Evolutionary conservation across 2,797 vertebrate genomes (phyloP).

Genomic region (Remorina albescens): DNA sequence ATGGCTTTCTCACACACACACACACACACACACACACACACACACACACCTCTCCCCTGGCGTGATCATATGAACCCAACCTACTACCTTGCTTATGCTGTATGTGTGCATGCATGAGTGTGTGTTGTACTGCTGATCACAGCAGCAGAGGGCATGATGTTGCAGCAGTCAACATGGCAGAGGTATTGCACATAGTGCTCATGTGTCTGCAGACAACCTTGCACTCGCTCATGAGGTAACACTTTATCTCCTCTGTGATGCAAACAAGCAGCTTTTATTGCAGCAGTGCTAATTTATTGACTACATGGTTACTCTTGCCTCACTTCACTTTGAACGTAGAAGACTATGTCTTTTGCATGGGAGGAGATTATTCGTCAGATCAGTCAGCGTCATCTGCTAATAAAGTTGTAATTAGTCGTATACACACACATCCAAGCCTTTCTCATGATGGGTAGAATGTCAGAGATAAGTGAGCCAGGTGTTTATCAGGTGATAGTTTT

Average conservation of each 20-base stretch:
- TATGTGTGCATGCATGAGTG: background rate
- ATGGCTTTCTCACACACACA: conserved; percentile 24
- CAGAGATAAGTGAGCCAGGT: background rate
- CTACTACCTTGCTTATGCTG: conserved; percentile 16
- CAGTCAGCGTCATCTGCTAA: conserved; percentile 13
- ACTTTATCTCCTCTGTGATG: conserved; percentile 21
- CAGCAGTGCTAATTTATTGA: conserved; percentile 34
- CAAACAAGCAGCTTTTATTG: conserved; percentile 41
- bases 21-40: too few species aligned
- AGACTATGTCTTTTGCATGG: conserved; percentile 8
- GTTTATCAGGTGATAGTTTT: background rate
- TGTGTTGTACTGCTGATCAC: background rate
- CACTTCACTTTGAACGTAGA: conserved; percentile 25
- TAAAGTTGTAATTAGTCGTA: conserved; percentile 3
- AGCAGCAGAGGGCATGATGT: background rate
- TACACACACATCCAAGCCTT: background rate
- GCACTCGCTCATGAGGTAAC: conserved; percentile 12
- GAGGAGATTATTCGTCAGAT: conserved; percentile 33
- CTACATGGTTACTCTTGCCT: conserved; percentile 24
- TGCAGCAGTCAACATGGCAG: background rate
- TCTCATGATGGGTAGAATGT: background rate
- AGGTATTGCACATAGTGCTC: conserved; percentile 19
- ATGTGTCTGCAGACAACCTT: conserved; percentile 20
- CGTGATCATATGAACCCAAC: conserved; percentile 30
- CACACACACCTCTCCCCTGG: background rate